These are phyloP conservation scores for Sandelia bainsii DNA, from an alignment of 2,797 vertebrate genomes.

Conservation along the genomic window DNA sequence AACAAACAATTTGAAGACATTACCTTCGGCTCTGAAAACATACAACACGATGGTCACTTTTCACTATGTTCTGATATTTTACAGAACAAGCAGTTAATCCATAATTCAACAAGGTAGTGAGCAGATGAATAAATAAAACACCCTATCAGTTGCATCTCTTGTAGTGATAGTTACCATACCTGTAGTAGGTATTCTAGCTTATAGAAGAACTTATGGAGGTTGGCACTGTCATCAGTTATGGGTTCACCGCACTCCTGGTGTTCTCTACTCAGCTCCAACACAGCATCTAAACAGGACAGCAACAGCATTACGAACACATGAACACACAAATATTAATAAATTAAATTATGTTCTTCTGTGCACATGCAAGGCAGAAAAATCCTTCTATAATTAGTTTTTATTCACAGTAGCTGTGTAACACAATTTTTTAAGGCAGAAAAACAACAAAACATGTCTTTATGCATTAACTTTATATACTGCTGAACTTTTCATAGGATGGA, in stretches of 20 bases:
- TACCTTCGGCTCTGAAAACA: neutral
- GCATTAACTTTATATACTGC: no score
- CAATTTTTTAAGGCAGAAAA: no score
- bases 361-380: neutral
- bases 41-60: neutral
- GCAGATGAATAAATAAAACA: neutral
- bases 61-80: neutral
- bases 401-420: no score
- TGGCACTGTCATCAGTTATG: conserved; percentile 92
- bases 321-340: neutral
- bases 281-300: conserved; percentile 85
- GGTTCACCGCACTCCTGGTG: conserved; percentile 92
- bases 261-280: conserved; percentile 91
- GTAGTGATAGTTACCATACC: conserved; percentile 74
- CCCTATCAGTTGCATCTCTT: neutral
- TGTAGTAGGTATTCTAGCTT: conserved; percentile 97
- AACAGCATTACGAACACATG: conserved; percentile 10
- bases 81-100: neutral
- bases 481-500: no score
- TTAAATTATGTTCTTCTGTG: neutral
- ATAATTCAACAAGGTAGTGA: neutral
- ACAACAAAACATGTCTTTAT: no score
- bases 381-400: neutral
- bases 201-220: conserved; percentile 95
- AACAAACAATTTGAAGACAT: neutral